phyloP scores from a whole-genome alignment of 64 coral and sea anemone species.

The Pocillopora damicornis region DNA sequence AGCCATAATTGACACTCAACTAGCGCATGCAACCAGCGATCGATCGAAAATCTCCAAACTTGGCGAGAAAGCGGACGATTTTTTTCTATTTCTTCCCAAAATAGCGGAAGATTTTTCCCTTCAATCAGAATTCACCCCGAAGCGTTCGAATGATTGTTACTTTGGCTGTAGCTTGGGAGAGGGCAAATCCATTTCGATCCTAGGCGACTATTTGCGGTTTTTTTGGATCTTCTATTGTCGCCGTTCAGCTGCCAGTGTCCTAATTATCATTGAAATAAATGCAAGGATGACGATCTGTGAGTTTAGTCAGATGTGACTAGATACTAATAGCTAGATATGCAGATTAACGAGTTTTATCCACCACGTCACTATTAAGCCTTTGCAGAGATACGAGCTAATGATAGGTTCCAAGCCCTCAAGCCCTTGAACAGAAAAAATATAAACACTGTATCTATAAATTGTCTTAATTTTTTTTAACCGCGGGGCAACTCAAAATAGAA shows the following conservation, averaged over 20 bases:
- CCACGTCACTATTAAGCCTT: background rate
- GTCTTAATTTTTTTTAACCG: too few relatives aligned
- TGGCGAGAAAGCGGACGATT: background rate
- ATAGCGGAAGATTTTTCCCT: too few relatives aligned
- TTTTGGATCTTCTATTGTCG: constrained; percentile 12
- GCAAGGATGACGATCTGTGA: constrained; percentile 5
- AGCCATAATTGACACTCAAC: constrained; percentile 8
- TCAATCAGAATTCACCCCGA: too few relatives aligned
- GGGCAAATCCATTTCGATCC: constrained; percentile 8
- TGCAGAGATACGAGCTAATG: background rate
- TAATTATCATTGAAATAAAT: constrained; percentile 5
- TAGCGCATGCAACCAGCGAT: background rate
- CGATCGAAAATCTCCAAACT: background rate
- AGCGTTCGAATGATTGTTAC: background rate
- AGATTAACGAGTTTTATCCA: background rate
- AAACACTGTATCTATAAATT: too few relatives aligned
- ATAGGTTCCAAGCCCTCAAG: background rate
- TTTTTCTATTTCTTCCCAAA: background rate
- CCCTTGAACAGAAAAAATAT: background rate
- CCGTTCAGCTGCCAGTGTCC: constrained; percentile 12
- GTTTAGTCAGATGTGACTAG: constrained; percentile 1
- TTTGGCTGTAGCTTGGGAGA: background rate
- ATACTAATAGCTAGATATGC: constrained; percentile 10
- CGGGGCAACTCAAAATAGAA: too few relatives aligned
- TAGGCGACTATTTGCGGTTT: constrained; percentile 15